Percentiles rank a stretch among this genome's conserved stretches.
Conservation (phyloP, 1,140 invertebrate species). For the Eumeta japonica region DNA sequence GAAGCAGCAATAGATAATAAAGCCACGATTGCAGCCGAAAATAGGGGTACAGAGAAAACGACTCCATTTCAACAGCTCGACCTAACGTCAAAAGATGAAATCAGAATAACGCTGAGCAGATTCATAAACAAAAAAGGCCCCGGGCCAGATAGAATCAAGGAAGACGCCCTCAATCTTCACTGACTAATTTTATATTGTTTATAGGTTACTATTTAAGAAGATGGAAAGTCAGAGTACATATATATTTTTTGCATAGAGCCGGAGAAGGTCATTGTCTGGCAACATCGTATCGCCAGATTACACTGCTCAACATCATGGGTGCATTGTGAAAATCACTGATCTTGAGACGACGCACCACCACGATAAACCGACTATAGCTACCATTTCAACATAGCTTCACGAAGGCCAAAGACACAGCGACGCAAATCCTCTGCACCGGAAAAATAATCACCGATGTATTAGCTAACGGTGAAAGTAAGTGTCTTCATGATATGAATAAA, state of each 20-base stretch:
- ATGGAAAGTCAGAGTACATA: conserved; percentile 4
- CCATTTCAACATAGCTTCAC: conserved; percentile 5
- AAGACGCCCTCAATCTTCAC: conserved; percentile 5
- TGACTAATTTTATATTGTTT: conserved; percentile 1
- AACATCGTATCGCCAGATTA: conserved; percentile 4
- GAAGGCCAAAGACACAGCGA: conserved; percentile 2
- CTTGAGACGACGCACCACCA: too few species aligned
- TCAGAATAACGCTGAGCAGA: conserved; percentile 3
- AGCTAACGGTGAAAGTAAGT: conserved; percentile 1
- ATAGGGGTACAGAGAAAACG: conserved; percentile 5
- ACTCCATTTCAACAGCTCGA: conserved; percentile 6
- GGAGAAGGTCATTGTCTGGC: conserved; percentile 2
- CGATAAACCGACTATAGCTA: not conserved
- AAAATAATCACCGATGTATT: conserved; percentile 6
- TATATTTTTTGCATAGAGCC: conserved; percentile 5
- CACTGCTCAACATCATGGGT: conserved; percentile 6
- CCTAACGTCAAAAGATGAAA: too few species aligned
- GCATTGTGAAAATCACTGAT: conserved; percentile 2
- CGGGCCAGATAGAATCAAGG: conserved; percentile 4
- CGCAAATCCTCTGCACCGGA: conserved; percentile 4
- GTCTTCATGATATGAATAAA: conserved; percentile 6
- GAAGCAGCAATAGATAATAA: conserved; percentile 5
- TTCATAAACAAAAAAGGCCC: conserved; percentile 8
- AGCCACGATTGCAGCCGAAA: not conserved
- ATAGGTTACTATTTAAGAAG: conserved; percentile 5